Conservation (phyloP, 2,797 vertebrate genomes). For the Notolepis coatsorum region DNA sequence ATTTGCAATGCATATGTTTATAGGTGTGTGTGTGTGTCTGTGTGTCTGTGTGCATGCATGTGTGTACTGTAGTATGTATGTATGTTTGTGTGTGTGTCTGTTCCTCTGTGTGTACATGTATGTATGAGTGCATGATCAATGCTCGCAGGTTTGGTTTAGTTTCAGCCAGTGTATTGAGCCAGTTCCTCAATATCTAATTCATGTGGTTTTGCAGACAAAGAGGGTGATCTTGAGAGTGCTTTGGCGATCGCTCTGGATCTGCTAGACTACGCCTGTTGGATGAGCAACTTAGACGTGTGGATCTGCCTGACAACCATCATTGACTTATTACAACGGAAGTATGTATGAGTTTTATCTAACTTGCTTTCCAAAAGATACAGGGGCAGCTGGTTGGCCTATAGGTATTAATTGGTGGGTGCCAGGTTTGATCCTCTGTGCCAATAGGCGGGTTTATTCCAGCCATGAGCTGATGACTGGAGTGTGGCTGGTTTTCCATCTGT, state of each 20-base stretch:
- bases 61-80: no score
- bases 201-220: slow-evolving; percentile 72
- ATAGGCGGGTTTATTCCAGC: not conserved
- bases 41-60: no score
- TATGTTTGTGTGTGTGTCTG: no score
- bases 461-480: not conserved
- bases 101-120: no score
- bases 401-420: not conserved
- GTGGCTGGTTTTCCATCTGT: not conserved
- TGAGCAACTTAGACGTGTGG: slow-evolving; percentile 84
- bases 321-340: slow-evolving; percentile 77
- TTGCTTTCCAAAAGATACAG: not conserved
- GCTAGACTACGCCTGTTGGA: slow-evolving; percentile 91
- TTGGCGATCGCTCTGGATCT: slow-evolving; percentile 84
- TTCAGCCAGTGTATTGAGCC: no score
- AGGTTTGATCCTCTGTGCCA: not conserved
- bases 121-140: no score
- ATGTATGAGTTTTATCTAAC: slow-evolving; percentile 33
- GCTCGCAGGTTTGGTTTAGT: no score
- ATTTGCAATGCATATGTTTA: no score
- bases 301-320: slow-evolving; percentile 76
- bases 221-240: slow-evolving; percentile 66
- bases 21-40: no score
- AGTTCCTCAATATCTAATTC: no score
- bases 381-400: not conserved